Evolutionary conservation across 30 jellyfish, hydroid and myxozoan genomes (phyloP).

Genomic region (Cassiopea xamachana): DNA sequence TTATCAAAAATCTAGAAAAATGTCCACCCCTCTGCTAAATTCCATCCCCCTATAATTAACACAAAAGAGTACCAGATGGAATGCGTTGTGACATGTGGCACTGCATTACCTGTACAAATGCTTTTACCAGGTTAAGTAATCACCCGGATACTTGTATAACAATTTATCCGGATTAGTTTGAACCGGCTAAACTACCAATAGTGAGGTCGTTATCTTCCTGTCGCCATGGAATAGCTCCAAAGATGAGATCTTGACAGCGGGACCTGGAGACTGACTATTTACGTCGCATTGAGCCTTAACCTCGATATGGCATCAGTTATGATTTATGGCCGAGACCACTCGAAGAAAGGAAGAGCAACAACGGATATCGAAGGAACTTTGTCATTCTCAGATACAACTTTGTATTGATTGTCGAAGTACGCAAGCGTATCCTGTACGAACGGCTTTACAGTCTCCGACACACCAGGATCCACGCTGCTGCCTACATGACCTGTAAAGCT

Average conservation of each 20-base stretch:
- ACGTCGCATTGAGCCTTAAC: constrained; percentile 1
- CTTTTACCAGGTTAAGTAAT: no score
- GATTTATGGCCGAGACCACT: constrained; percentile 21
- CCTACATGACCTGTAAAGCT: constrained; percentile 49
- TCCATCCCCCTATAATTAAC: no score
- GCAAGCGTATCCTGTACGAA: constrained; percentile 30
- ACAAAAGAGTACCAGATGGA: no score
- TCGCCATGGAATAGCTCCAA: neutral
- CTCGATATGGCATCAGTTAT: neutral
- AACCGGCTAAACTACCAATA: no score
- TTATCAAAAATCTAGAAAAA: no score
- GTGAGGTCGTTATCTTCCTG: neutral
- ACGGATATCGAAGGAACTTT: neutral
- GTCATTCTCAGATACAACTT: neutral
- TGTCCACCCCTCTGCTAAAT: no score
- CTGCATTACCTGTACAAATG: no score
- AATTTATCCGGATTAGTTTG: no score
- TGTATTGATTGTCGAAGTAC: neutral
- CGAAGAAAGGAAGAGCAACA: neutral
- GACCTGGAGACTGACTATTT: constrained; percentile 23
- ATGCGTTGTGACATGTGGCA: no score
- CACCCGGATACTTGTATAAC: no score
- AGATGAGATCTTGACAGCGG: neutral
- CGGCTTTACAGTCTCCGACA: constrained; percentile 14
- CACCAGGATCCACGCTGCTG: constrained; percentile 41